Conservation (phyloP, 2,113 vertebrate genomes). For the Toxotes jaculatrix region DNA sequence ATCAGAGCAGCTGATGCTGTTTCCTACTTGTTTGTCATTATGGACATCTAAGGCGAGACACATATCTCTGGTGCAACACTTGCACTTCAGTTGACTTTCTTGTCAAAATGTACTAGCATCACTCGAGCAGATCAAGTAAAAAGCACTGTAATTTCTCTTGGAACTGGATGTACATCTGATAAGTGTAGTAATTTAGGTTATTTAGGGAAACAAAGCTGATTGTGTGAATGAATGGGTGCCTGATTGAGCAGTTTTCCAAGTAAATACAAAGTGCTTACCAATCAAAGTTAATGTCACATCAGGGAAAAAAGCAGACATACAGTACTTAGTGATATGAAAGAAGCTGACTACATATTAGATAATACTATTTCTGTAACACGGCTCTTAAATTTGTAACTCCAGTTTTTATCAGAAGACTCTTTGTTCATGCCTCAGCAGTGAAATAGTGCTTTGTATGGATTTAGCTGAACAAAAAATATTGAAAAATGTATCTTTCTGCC, state of each 20-base stretch:
- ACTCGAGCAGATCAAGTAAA: not conserved
- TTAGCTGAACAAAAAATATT: not conserved
- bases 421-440: slow-evolving; percentile 24
- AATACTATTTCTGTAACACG: not conserved
- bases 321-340: not conserved
- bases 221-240: not conserved
- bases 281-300: not conserved
- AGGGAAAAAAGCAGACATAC: not conserved
- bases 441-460: not conserved
- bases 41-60: not conserved
- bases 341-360: not conserved
- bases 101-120: not conserved
- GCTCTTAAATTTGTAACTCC: not conserved
- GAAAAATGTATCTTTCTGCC: not conserved
- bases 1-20: not conserved
- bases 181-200: not conserved
- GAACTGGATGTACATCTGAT: not conserved
- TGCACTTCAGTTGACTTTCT: not conserved
- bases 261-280: not conserved
- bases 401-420: not conserved
- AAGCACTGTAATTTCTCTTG: not conserved
- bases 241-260: not conserved
- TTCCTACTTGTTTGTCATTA: slow-evolving; percentile 10
- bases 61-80: not conserved
- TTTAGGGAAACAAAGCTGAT: not conserved